Conservation (phyloP, 2,797 vertebrate species). For the Enoplosus armatus region DNA sequence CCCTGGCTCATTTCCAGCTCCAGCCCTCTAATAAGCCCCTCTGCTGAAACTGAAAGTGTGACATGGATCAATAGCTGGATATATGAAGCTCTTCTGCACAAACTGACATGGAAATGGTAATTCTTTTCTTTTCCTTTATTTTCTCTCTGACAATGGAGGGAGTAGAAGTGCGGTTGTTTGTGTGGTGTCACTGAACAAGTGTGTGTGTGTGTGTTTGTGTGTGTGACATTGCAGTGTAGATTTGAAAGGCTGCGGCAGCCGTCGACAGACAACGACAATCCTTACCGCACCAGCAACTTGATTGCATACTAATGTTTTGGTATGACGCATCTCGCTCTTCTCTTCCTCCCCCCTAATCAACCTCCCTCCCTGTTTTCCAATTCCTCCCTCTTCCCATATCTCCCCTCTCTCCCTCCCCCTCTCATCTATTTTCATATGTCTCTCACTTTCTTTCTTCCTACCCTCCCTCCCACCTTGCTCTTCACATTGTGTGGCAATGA, state of each 20-base stretch:
- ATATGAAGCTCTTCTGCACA: slow-evolving; percentile 45
- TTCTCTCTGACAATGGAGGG: slow-evolving; percentile 56
- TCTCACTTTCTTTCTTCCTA: slow-evolving; percentile 37
- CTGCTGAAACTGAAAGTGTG: slow-evolving; percentile 40
- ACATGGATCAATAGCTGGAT: slow-evolving; percentile 66
- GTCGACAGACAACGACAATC: slow-evolving; percentile 46
- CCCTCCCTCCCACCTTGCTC: slow-evolving; percentile 52
- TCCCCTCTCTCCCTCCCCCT: slow-evolving; percentile 15
- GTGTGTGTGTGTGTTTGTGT: slow-evolving; percentile 35
- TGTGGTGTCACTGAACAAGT: slow-evolving; percentile 1
- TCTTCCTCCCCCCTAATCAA: slow-evolving; percentile 36
- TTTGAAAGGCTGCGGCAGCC: slow-evolving; percentile 64
- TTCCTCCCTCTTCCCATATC: slow-evolving; percentile 4
- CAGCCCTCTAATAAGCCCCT: slow-evolving; percentile 63
- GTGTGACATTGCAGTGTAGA: slow-evolving; percentile 55
- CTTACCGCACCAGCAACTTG: slow-evolving; percentile 69
- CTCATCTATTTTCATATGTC: slow-evolving; percentile 60
- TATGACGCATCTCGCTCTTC: slow-evolving; percentile 57
- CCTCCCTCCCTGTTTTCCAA: slow-evolving; percentile 33
- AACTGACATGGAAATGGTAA: slow-evolving; percentile 47
- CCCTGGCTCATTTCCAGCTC: slow-evolving; percentile 41
- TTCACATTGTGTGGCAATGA: slow-evolving; percentile 65
- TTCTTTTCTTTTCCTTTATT: slow-evolving; percentile 40
- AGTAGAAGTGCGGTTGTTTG: slow-evolving; percentile 24
- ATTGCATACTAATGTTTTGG: slow-evolving; percentile 76